Evolutionary conservation across 2,797 vertebrate species (phyloP), one percentile per base, ranked within the genome.

Genomic region (Cynodonichthys magdalenae): DNA sequence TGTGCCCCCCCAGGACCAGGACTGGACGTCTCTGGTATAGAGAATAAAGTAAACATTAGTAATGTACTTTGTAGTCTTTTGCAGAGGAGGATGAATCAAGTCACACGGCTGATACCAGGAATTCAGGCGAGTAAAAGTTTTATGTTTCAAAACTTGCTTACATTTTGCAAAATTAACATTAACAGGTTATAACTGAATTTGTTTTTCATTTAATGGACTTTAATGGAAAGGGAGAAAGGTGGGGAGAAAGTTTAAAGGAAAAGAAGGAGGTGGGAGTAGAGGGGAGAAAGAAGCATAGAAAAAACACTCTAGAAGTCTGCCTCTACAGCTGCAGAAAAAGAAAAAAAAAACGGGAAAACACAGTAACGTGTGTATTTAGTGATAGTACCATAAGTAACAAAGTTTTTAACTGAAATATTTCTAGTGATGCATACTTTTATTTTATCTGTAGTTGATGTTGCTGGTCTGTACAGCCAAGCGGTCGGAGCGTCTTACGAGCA

Each of bases 391-490:
- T 24, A 24, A 24, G 24, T 24, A 5, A 41, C 15, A 10, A 36
- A 36, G 4, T 15, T 36, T 34, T 34, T 34, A 34, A 12, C 12
- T 39, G 11, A 39, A 39, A 11, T 39, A 12, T 39, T 5, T 20
- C 45, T 4, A 6, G 31, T 10, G 5, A 15, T 44, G 5, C 6
- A 5, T 50, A 9, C 44, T 0, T 53, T 1, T 86, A n/a, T 17
- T 63, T 27, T n/a, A 48, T 88, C 84, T 64, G 15, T 92, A 95
- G 95, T 58, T 69, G 90, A 85, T 0, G 44, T 95, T 44, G 71
- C 69, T 0, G 84, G 79, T 53, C 73, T 95, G 18, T 97, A 96
- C 55, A 88, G 80, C 49, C 81, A 87, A 42, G 90, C 89, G 20
- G 49, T 95, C 71, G 84, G 41, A 59, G 63, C 27, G 24, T 86